Conservation (phyloP, 1,140 invertebrate species). For the Chrysopa pallens region DNA sequence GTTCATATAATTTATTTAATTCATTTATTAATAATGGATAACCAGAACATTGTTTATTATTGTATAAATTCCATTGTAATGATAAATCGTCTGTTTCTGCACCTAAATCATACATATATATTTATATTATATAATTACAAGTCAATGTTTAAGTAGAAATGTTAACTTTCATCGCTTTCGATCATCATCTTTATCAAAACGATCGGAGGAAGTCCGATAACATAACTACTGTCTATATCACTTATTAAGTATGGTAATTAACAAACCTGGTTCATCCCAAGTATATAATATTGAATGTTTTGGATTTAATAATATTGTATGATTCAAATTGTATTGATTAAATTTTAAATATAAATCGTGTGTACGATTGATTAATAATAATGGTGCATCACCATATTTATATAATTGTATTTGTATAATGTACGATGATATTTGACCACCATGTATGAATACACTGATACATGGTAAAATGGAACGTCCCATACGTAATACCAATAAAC, state of each 20-base stretch:
- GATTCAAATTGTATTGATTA: conserved; percentile 50
- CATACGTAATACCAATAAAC: conserved; percentile 61
- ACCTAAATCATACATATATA: too few relatives aligned
- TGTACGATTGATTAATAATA: conserved; percentile 64
- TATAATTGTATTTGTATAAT: conserved; percentile 53
- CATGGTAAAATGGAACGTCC: conserved; percentile 37
- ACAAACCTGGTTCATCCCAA: conserved; percentile 71
- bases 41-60: too few relatives aligned
- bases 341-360: conserved; percentile 67
- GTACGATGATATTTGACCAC: conserved; percentile 51
- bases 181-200: too few relatives aligned
- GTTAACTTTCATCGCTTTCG: too few relatives aligned
- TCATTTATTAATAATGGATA: too few relatives aligned
- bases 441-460: conserved; percentile 50
- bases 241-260: too few relatives aligned
- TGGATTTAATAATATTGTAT: conserved; percentile 57
- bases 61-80: too few relatives aligned
- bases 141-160: too few relatives aligned
- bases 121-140: too few relatives aligned
- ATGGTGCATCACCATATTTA: conserved; percentile 49
- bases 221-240: conserved; percentile 71
- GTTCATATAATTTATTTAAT: too few relatives aligned
- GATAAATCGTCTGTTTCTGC: too few relatives aligned
- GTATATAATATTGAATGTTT: conserved; percentile 64
- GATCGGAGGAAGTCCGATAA: conserved; percentile 46